Percentiles rank a stretch among this genome's conserved stretches.
Conservation (phyloP, 92 coral and sea anemone species). For the Muricea muricata region DNA sequence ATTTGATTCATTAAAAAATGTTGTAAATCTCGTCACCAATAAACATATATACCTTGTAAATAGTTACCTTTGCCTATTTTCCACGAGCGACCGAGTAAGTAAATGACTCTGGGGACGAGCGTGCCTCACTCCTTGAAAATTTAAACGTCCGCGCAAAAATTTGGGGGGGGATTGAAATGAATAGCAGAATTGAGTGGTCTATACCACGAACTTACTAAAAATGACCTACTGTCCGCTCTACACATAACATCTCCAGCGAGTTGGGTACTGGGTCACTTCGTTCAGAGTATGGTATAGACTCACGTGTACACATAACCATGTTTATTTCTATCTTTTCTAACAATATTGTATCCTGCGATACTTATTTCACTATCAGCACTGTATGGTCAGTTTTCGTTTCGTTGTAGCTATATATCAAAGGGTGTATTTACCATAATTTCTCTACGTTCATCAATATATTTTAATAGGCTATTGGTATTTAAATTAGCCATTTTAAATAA, state of each 20-base stretch:
- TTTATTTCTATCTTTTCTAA: not conserved
- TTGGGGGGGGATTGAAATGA: no score
- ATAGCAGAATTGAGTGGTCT: conserved; percentile 54
- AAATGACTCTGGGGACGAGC: no score
- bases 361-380: not conserved
- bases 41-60: no score
- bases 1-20: no score
- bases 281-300: not conserved
- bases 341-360: not conserved
- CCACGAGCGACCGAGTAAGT: no score
- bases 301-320: not conserved
- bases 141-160: no score
- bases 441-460: not conserved
- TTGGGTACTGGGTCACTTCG: not conserved
- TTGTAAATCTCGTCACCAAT: no score
- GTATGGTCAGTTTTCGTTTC: not conserved
- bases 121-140: no score
- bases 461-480: not conserved
- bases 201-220: not conserved
- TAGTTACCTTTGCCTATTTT: no score
- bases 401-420: not conserved
- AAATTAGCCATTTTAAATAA: not conserved
- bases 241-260: not conserved
- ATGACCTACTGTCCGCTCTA: not conserved
- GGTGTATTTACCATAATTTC: not conserved